Percentiles rank a stretch among this genome's conserved stretches.
phyloP scores from a whole-genome alignment of 2,113 vertebrate species.

The Neogale vison region DNA sequence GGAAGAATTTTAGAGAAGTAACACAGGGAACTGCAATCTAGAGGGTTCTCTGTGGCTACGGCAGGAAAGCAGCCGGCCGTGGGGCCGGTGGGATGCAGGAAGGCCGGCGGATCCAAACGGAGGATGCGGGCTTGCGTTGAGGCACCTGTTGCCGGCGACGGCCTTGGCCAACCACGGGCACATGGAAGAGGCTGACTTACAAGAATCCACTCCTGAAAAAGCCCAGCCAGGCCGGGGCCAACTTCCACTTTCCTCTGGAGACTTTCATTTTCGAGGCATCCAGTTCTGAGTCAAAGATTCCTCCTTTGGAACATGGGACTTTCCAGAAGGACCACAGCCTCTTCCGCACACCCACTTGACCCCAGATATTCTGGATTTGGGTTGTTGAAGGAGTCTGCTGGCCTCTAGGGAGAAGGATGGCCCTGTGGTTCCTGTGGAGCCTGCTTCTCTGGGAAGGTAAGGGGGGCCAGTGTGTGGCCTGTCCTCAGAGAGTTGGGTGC shows the following conservation, averaged over 20 bases:
- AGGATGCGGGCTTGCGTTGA: background rate
- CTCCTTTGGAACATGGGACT: constrained; percentile 68
- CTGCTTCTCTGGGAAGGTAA: constrained; percentile 75
- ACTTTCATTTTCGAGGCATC: constrained; percentile 56
- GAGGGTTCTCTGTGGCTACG: background rate
- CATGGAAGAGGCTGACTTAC: constrained; percentile 52
- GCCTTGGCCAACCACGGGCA: background rate
- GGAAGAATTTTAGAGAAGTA: background rate
- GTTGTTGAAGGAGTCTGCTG: background rate
- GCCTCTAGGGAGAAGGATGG: background rate
- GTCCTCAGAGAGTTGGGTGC: background rate
- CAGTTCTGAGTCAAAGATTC: constrained; percentile 75
- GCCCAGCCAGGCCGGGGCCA: background rate
- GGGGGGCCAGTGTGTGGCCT: background rate
- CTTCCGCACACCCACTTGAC: background rate
- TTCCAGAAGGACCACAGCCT: constrained; percentile 53
- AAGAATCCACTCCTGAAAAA: constrained; percentile 43
- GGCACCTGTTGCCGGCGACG: background rate
- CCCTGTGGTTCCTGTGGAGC: constrained; percentile 1
- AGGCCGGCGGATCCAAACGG: background rate
- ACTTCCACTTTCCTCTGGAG: constrained; percentile 72
- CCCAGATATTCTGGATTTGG: background rate
- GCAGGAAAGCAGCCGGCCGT: background rate
- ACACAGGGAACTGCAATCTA: background rate
- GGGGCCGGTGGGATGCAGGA: background rate